A percentile compares a stretch with the other conserved stretches of the same genome.
Evolutionary conservation across 2,113 vertebrate species (phyloP).

Genomic region (Brienomyrus brachyistius): DNA sequence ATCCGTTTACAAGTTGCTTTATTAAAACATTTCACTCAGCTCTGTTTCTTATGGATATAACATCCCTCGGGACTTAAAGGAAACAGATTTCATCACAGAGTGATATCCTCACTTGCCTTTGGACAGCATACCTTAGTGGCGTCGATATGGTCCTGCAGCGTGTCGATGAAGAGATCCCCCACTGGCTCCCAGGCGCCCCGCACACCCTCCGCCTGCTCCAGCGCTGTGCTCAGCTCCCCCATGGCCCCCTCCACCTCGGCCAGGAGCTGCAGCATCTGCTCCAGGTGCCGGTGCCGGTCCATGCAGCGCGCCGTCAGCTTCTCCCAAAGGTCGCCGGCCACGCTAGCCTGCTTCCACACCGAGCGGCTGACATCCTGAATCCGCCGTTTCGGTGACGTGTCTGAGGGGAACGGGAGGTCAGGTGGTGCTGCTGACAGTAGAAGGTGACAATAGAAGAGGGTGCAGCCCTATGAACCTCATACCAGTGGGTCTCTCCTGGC

Average conservation of each 20-base stretch:
- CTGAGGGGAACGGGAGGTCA: conserved; percentile 35
- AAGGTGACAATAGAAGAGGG: neutral
- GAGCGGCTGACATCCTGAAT: conserved; percentile 72
- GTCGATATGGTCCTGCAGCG: conserved; percentile 75
- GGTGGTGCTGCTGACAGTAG: neutral
- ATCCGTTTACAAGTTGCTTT: neutral
- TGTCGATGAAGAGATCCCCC: conserved; percentile 74
- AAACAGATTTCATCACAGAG: neutral
- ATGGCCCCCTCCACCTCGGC: conserved; percentile 67
- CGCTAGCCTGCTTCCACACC: conserved; percentile 73
- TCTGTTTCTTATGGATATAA: neutral
- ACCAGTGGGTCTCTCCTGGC: neutral
- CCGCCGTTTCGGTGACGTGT: conserved; percentile 64
- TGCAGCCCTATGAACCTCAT: neutral
- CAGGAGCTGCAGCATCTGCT: conserved; percentile 64
- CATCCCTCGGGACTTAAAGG: neutral
- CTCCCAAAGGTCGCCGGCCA: conserved; percentile 75
- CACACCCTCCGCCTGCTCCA: conserved; percentile 68
- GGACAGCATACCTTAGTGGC: conserved; percentile 58
- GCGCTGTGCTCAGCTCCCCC: conserved; percentile 58
- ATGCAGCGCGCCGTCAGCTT: conserved; percentile 67
- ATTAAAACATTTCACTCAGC: neutral
- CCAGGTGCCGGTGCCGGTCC: conserved; percentile 69
- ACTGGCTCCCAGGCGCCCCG: conserved; percentile 72
- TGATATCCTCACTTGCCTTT: neutral